phyloP scores from a whole-genome alignment of 2,113 vertebrate genomes.

The Otus sunia region DNA sequence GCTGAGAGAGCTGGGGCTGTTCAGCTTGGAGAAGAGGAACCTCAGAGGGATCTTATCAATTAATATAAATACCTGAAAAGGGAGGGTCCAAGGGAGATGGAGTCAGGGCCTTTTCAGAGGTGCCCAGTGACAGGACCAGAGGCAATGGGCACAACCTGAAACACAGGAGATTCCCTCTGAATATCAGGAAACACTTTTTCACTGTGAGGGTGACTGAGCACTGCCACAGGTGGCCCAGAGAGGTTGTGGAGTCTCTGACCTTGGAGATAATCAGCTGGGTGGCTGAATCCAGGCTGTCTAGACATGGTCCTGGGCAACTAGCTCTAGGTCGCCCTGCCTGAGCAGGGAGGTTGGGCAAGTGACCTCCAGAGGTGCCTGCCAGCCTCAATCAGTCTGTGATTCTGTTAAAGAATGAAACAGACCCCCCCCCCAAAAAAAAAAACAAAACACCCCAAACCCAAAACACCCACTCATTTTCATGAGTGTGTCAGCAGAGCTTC shows the following conservation, averaged over 20 bases:
- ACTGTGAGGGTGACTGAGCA: not conserved
- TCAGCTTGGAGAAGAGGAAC: not conserved
- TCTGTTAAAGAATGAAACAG: not conserved
- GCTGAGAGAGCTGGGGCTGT: not conserved
- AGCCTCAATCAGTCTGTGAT: not conserved
- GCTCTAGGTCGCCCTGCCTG: not conserved
- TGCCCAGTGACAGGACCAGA: not conserved
- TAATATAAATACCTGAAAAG: not conserved
- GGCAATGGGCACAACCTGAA: not conserved
- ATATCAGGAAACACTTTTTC: not conserved
- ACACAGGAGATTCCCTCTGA: not conserved
- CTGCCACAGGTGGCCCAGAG: not conserved
- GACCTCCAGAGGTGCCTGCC: not conserved
- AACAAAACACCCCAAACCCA: not conserved
- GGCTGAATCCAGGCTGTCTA: not conserved
- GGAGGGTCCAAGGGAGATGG: not conserved
- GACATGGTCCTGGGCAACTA: not conserved
- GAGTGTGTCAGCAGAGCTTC: not conserved
- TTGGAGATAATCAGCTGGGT: not conserved
- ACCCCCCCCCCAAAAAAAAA: fast-evolving
- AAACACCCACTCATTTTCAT: not conserved
- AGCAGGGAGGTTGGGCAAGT: not conserved
- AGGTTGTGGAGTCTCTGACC: not conserved
- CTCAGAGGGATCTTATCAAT: not conserved
- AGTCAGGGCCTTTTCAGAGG: not conserved